Base-by-base conservation (phyloP, 1,140 invertebrate genomes). In the Lysiphlebus fabarum region DNA sequence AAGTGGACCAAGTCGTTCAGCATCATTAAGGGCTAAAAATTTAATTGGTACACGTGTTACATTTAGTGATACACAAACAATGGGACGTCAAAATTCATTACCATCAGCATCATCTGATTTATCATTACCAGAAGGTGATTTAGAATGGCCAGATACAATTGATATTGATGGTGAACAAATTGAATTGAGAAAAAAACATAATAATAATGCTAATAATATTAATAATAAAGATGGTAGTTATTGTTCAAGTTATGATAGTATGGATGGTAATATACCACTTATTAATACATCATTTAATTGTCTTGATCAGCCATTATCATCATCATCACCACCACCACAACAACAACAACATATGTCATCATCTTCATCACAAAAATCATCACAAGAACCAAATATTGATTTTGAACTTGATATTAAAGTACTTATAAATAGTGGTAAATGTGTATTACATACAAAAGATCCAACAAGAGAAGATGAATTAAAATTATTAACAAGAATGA, bases 381-480 rank as follows among this genome's bases (percentile, higher is more conserved):
- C 86, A 5, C 86, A 90, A 61, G 95, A 98, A 71, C 95, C 95
- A 0, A 96, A 92, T 69, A 93, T 99, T 61, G 95, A 99, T 75
- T 92, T 98, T 74, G 94, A 98, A 73, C 80, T 98, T 62, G 95
- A 98, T 77, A 90, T 99, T 0, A 96, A 96, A 80, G 93, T 98
- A 37, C 86, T 96, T 59, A 96, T 99, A 53, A 96, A 96, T 72
- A 95, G 93, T 67, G 96, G 95, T 1, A 96, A 97, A 79, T 98
- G 95, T 80, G 93, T 96, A 34, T 81, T 99, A 4, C 95, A 98
- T 77, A 96, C 95, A 0, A 96, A 95, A 77, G 91, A 95, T 72
- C 77, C 81, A 17, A 76, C 78, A 0, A 84, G 82, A 60, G 90
- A 93, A 43, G 91, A 93, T 51, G 86, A 89, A 65, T 72, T 84